These are phyloP conservation scores for Gari tellinella DNA, from an alignment of 2,888 invertebrate species.

Conservation along the genomic window DNA sequence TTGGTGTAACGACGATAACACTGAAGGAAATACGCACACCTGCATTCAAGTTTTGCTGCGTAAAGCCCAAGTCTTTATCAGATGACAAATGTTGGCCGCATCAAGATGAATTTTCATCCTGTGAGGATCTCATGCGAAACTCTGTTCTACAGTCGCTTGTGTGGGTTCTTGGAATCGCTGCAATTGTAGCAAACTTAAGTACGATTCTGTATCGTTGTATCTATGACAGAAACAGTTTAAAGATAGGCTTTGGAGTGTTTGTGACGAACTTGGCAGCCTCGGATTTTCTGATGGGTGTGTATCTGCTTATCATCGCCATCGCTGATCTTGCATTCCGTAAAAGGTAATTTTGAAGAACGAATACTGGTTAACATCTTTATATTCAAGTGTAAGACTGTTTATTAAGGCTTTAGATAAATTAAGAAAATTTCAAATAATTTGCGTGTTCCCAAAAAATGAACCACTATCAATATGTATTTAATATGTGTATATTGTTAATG, in stretches of 20 bases:
- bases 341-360: too few relatives aligned
- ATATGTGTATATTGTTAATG: too few relatives aligned
- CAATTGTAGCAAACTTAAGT: constrained; percentile 58
- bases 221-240: constrained; percentile 25
- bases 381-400: too few relatives aligned
- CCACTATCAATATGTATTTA: too few relatives aligned
- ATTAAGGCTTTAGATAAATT: too few relatives aligned
- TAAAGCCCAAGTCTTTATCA: constrained; percentile 23
- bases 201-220: constrained; percentile 41
- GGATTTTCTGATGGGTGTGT: constrained; percentile 49
- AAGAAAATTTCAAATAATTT: too few relatives aligned
- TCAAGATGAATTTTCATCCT: too few relatives aligned
- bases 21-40: too few relatives aligned
- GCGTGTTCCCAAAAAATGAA: too few relatives aligned
- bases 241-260: constrained; percentile 46
- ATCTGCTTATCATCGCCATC: constrained; percentile 54
- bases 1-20: too few relatives aligned
- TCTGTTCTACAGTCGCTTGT: constrained; percentile 54
- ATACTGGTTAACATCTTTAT: too few relatives aligned
- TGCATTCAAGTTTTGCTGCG: constrained; percentile 25
- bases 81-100: constrained; percentile 57
- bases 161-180: constrained; percentile 57
- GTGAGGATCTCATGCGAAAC: constrained; percentile 65
- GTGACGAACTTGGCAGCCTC: constrained; percentile 48
- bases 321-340: constrained; percentile 63